Conservation (phyloP, 2,113 vertebrate species). For the Sminthopsis crassicaudata region DNA sequence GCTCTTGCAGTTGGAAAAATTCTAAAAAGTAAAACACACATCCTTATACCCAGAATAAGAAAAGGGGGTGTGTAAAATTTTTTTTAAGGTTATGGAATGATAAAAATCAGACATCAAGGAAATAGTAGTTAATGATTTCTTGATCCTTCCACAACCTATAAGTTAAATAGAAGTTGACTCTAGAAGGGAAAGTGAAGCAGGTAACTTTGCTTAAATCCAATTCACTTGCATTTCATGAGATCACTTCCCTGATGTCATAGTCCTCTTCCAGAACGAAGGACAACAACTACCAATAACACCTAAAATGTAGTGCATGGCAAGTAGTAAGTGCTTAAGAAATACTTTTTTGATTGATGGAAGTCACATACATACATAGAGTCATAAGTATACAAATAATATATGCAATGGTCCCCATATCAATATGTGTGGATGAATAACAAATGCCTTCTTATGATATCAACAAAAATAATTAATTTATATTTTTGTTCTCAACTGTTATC, state of each 20-base stretch:
- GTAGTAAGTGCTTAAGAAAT: not conserved
- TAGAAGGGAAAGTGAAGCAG: no score
- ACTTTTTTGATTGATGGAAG: not conserved
- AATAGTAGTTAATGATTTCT: not conserved
- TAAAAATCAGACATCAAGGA: not conserved
- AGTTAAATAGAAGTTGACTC: not conserved
- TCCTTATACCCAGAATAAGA: not conserved
- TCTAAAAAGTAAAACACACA: not conserved
- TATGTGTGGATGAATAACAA: not conserved
- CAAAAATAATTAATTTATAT: not conserved
- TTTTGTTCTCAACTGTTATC: not conserved
- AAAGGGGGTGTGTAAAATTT: not conserved
- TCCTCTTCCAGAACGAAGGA: no score
- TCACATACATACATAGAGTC: not conserved
- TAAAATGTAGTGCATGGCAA: not conserved
- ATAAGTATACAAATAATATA: not conserved
- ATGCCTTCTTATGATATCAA: not conserved
- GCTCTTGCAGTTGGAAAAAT: not conserved
- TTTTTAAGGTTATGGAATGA: not conserved
- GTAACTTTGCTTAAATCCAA: no score
- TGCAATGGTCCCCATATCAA: not conserved
- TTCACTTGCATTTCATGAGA: no score
- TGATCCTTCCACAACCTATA: not conserved
- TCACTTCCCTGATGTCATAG: no score
- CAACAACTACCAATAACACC: not conserved